Base-by-base conservation (phyloP, 2,113 vertebrate genomes). In the Mirounga angustirostris region DNA sequence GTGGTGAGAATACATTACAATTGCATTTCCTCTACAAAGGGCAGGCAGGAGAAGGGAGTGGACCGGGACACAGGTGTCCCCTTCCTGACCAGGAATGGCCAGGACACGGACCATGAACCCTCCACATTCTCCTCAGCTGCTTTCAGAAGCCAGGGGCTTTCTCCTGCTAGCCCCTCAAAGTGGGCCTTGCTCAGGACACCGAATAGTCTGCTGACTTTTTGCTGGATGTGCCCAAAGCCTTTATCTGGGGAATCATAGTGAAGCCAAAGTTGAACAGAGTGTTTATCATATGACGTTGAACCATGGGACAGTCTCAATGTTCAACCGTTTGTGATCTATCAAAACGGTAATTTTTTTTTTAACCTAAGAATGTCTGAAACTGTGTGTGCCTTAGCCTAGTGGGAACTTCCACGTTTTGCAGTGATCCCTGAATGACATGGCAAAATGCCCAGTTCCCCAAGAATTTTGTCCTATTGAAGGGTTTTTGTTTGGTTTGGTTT, bases 1-100 rank as follows among this genome's bases (percentile, higher is more conserved):
- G 97, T 98, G 97, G 89, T 46, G 73, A 98, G 92, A 97, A 95
- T 98, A 98, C 98, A 80, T 98, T 96, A 94, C 97, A 97, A 89
- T 98, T 97, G 97, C 81, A 94, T 98, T 99, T 99, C 99, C 99
- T 98, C 96, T 98, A 96, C 96, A 97, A 94, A 91, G 76, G 97
- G 95, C 84, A 97, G 97, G 96, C 76, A 40, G 93, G 96, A 95
- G 95, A 96, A 95, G 97, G 98, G 98, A 89, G 84, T 97, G 98
- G 98, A 98, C 97, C 98, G 98, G 95, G 98, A 94, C 98, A 89
- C 97, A 99, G 98, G 98, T 99, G 98, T 97, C 98, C 97, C n/a
- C 76, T 97, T 96, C 93, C 97, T 95, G 97, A 73, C n/a, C 56
- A 3, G 0, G 5, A 88, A 6, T n/a, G 86, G 33, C 65, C 4